phyloP scores from a whole-genome alignment of 2,797 vertebrate species.

The Macropodus opercularis region DNA sequence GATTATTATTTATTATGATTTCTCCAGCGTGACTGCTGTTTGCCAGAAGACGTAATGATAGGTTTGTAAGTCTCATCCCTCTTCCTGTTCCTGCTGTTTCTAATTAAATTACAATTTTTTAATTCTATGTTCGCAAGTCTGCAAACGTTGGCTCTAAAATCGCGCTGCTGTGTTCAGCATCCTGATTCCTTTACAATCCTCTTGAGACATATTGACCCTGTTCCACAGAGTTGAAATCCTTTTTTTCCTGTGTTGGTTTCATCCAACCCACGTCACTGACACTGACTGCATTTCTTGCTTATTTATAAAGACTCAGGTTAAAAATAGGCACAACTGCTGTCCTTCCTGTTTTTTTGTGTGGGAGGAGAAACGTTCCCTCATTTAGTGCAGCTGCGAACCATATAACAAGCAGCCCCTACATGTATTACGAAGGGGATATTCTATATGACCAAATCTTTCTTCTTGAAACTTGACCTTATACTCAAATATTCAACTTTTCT shows the following conservation, averaged over 20 bases:
- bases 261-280: neutral
- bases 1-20: neutral
- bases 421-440: too few relatives aligned
- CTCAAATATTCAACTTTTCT: too few relatives aligned
- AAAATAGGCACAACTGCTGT: constrained; percentile 1
- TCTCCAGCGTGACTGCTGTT: neutral
- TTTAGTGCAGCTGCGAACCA: neutral
- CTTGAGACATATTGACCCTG: neutral
- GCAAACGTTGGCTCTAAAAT: neutral
- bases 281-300: neutral
- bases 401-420: too few relatives aligned
- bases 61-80: neutral
- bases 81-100: neutral
- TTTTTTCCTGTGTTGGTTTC: neutral
- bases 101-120: neutral
- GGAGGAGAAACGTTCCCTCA: neutral
- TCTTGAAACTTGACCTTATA: too few relatives aligned
- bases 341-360: neutral
- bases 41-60: neutral
- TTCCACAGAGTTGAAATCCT: neutral
- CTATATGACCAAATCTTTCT: too few relatives aligned
- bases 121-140: neutral
- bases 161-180: neutral
- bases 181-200: neutral
- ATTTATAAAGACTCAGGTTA: constrained; percentile 8